A percentile compares a stretch with the other conserved stretches of the same genome.
Evolutionary conservation across 2,113 vertebrate species (phyloP).

Genomic region (Apeltes quadracus): DNA sequence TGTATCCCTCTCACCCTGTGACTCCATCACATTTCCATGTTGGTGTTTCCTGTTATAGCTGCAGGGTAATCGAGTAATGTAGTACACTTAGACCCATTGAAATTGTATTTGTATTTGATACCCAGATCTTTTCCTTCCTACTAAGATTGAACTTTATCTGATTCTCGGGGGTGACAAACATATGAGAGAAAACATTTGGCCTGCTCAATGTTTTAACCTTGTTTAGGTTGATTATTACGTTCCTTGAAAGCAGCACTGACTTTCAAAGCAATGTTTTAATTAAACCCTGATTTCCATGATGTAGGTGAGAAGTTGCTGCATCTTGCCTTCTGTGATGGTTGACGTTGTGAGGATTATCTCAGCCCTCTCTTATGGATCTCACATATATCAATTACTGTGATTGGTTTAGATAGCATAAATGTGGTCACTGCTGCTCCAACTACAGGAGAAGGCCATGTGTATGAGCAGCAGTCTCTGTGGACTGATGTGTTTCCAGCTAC

Average conservation of each 20-base stretch:
- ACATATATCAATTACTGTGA: too few relatives aligned
- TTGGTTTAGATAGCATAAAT: neutral
- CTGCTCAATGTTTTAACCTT: neutral
- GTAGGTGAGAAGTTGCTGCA: too few relatives aligned
- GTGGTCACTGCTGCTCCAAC: slow-evolving; percentile 9
- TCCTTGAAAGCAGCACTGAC: neutral
- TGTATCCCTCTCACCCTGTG: slow-evolving; percentile 18
- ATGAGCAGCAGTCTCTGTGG: slow-evolving; percentile 19
- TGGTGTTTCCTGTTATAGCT: slow-evolving; percentile 58
- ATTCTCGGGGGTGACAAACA: neutral
- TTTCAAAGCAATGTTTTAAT: too few relatives aligned
- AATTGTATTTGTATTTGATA: slow-evolving; percentile 42
- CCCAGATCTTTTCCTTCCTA: slow-evolving; percentile 11
- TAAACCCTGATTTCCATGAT: too few relatives aligned
- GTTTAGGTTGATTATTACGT: neutral
- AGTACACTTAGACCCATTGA: slow-evolving; percentile 13
- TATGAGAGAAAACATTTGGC: neutral
- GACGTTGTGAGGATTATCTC: too few relatives aligned
- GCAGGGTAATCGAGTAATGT: slow-evolving; percentile 37
- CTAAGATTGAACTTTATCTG: neutral
- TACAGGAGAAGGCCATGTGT: neutral
- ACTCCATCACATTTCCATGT: slow-evolving; percentile 42
- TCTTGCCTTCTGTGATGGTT: too few relatives aligned
- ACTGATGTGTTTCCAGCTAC: slow-evolving; percentile 41
- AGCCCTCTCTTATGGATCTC: too few relatives aligned